Evolutionary conservation across 2,888 invertebrate species (phyloP).

Genomic region (Yponomeuta evonymella): DNA sequence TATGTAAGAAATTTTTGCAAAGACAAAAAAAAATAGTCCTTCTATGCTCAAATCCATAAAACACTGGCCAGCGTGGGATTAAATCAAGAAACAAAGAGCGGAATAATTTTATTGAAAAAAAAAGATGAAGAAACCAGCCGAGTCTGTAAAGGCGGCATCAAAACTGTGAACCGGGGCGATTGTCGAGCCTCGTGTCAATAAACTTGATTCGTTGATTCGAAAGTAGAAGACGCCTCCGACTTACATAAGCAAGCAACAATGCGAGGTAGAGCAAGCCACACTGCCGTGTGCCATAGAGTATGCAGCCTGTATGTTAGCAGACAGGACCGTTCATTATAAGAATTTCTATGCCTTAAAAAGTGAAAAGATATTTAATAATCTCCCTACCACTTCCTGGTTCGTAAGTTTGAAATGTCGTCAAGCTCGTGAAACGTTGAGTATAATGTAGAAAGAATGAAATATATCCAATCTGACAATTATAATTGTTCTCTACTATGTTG

Average conservation of each 20-base stretch:
- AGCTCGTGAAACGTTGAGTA: too few species aligned
- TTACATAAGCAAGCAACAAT: conserved; percentile 74
- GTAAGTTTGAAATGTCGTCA: too few species aligned
- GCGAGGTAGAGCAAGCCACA: conserved; percentile 36
- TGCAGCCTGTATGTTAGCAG: background rate
- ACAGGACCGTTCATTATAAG: background rate
- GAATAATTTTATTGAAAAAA: background rate
- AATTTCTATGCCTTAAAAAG: too few species aligned
- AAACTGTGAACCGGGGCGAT: conserved; percentile 70
- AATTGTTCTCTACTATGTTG: too few species aligned
- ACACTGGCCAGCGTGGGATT: background rate
- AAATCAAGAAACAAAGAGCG: background rate
- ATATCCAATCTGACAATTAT: too few species aligned
- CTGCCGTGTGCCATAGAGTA: conserved; percentile 14
- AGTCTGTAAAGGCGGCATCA: background rate
- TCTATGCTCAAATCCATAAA: background rate
- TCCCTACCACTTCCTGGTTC: too few species aligned
- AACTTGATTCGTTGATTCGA: conserved; percentile 65
- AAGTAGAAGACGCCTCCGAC: conserved; percentile 73
- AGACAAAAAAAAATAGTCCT: background rate
- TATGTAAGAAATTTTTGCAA: background rate
- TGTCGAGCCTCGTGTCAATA: conserved; percentile 74
- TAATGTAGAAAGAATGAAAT: too few species aligned
- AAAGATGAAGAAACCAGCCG: background rate
- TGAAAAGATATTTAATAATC: too few species aligned